A percentile compares a stretch with the other conserved stretches of the same genome.
phyloP scores from a whole-genome alignment of 1,140 invertebrate genomes.

The Drosophila ogumai region DNA sequence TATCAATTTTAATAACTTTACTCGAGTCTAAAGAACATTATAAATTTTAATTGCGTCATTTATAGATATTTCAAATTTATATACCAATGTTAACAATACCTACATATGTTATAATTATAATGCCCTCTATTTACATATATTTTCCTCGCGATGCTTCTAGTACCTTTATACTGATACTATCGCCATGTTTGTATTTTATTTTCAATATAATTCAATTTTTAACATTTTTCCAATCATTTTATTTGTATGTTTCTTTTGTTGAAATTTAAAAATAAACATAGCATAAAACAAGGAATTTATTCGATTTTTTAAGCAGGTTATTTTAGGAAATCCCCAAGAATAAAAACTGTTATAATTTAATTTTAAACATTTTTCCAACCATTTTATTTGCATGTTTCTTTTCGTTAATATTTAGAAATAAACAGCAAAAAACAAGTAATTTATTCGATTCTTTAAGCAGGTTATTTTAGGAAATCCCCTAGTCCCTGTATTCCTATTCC shows the following conservation, averaged over 20 bases:
- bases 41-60: too few species aligned
- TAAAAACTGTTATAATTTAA: background rate
- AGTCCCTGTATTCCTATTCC: too few species aligned
- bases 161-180: too few species aligned
- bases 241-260: background rate
- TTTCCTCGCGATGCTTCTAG: too few species aligned
- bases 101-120: too few species aligned
- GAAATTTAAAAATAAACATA: background rate
- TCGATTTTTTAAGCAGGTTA: background rate
- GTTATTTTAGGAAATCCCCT: background rate
- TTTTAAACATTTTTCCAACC: background rate
- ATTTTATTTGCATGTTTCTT: background rate
- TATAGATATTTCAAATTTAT: too few species aligned
- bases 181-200: too few species aligned
- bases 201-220: background rate
- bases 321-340: background rate
- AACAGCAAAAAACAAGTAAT: conserved; percentile 7
- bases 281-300: conserved; percentile 10
- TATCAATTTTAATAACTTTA: too few species aligned
- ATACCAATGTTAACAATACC: too few species aligned
- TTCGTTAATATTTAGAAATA: background rate
- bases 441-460: background rate
- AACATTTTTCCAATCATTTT: background rate
- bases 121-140: too few species aligned
- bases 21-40: too few species aligned